These are phyloP conservation scores for Patella depressa DNA, from an alignment of 2,888 invertebrate genomes.

Conservation along the genomic window DNA sequence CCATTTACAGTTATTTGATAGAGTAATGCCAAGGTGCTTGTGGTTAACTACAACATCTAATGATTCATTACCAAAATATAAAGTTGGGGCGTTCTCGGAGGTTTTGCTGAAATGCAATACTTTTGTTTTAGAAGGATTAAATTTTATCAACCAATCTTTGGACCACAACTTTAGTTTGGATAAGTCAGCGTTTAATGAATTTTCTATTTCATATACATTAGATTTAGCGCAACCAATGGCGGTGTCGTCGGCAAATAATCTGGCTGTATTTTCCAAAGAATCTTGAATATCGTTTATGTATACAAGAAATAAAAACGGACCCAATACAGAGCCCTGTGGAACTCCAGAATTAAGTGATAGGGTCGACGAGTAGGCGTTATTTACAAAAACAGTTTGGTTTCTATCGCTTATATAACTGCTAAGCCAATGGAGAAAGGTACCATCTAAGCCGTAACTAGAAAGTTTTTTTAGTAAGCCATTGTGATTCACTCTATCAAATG, in stretches of 20 bases:
- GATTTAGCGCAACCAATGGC: slow-evolving; percentile 17
- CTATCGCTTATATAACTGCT: not conserved
- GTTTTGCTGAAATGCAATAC: slow-evolving; percentile 9
- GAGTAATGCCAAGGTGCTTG: slow-evolving; percentile 26
- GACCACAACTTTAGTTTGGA: not conserved
- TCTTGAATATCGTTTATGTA: slow-evolving; percentile 26
- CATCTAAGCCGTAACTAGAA: not conserved
- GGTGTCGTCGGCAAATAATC: slow-evolving; percentile 22
- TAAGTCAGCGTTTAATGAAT: slow-evolving; percentile 19
- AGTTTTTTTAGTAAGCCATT: not conserved
- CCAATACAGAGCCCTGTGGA: slow-evolving; percentile 28
- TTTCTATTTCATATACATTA: slow-evolving; percentile 13
- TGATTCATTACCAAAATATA: slow-evolving; percentile 7
- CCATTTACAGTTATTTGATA: slow-evolving; percentile 21
- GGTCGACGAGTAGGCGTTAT: not conserved
- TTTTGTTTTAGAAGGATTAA: slow-evolving; percentile 22
- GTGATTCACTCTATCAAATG: not conserved
- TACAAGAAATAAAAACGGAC: slow-evolving; percentile 25
- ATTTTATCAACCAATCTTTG: slow-evolving; percentile 22
- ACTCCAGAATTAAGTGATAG: slow-evolving; percentile 5
- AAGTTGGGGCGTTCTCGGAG: not conserved
- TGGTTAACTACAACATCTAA: slow-evolving; percentile 18
- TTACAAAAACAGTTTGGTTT: not conserved
- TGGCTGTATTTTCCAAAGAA: not conserved
- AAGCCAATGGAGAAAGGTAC: not conserved